Base-by-base conservation (phyloP, 2,113 vertebrate species). In the Pollachius pollachius region DNA sequence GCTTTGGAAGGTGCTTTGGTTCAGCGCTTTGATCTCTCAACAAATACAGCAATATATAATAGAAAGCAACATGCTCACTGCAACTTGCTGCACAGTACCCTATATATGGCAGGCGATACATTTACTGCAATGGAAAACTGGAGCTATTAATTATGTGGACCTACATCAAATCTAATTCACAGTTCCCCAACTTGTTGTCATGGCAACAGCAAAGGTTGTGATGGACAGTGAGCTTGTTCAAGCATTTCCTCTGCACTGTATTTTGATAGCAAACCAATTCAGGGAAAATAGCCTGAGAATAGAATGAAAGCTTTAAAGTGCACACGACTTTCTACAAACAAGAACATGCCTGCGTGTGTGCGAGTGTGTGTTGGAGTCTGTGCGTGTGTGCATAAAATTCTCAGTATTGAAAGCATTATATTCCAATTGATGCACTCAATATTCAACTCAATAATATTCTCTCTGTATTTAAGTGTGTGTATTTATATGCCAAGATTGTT, bases 21-120 rank as follows among this genome's bases (percentile, higher is more conserved):
- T 77, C 65, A 64, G 57, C 25, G 69, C 73, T 52, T 65, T 80
- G 69, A 57, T 70, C 30, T 27, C 27, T 7, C 12, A 54, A 54
- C 52, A 54, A 5, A 54, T 16, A 16, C 52, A 54, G 16, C n/a
- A n/a, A 70, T 80, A 58, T 81, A 83, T 86, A 68, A 70, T 3
- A 0, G 3, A 34, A 65, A n/a, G 75, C 64, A 69, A 30, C 2
- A 0, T 41, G 11, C 70, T 67, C 62, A 58, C 65, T 65, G 23
- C 23, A 23, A 23, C 59, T 25, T 64, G 62, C 17, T 41, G 1
- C 48, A 41, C 41, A 70, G 61, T 68, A 48, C 7, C 41, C 41
- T 48, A 61, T 72, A 52, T 54, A 73, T 64, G 41, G 52, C 52
- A n/a, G n/a, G 59, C 70, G 57, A 18, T 69, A 70, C 67, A 71